Percentiles rank a stretch among this genome's conserved stretches.
Evolutionary conservation across 2,888 invertebrate species (phyloP).

Genomic region (Orthosia gracilis): DNA sequence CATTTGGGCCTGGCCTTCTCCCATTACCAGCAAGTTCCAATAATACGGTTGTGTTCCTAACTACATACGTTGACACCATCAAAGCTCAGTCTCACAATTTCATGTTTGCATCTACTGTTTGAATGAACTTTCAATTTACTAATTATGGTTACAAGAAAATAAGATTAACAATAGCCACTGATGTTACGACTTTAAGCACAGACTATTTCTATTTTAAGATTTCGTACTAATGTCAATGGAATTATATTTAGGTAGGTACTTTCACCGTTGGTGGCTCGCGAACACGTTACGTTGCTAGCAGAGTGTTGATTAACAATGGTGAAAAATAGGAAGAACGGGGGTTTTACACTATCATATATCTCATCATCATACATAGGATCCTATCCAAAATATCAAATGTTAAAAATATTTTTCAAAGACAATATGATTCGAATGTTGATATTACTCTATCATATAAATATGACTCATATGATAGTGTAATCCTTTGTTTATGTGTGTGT

Average conservation of each 20-base stretch:
- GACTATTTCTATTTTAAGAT: conserved; percentile 38
- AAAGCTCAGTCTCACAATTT: conserved; percentile 68
- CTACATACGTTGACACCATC: conserved; percentile 64
- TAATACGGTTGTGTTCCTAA: conserved; percentile 47
- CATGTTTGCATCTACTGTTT: conserved; percentile 41
- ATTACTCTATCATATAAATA: no score
- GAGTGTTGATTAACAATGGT: background rate
- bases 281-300: conserved; percentile 15
- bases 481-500: no score
- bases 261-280: conserved; percentile 26
- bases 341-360: no score
- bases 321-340: background rate
- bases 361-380: no score
- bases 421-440: no score
- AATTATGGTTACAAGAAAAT: conserved; percentile 30
- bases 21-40: conserved; percentile 22
- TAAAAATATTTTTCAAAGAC: no score
- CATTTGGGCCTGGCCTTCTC: conserved; percentile 39
- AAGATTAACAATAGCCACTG: conserved; percentile 27
- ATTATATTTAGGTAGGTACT: conserved; percentile 43
- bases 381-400: no score
- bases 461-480: no score
- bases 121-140: conserved; percentile 35
- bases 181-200: conserved; percentile 48
- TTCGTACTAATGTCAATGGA: conserved; percentile 37